Evolutionary conservation across 1,140 invertebrate species (phyloP).

Genomic region (Limonius californicus): DNA sequence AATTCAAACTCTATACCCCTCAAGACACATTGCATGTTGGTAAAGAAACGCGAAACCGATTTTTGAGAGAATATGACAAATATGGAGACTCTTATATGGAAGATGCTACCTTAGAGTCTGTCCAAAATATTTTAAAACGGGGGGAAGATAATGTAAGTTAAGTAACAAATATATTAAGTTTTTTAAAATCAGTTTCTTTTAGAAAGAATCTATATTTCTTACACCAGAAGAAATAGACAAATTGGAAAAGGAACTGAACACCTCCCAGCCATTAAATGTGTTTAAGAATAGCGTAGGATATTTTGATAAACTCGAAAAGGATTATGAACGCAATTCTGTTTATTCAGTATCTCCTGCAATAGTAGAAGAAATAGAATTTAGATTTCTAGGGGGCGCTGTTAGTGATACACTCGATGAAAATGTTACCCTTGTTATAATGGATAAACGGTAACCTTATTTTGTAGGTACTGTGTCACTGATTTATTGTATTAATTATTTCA

Average conservation of each 20-base stretch:
- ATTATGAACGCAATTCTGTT: constrained; percentile 31
- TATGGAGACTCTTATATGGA: constrained; percentile 67
- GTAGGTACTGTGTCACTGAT: background rate
- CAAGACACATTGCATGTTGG: constrained; percentile 51
- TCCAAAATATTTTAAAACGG: constrained; percentile 40
- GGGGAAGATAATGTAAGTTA: constrained; percentile 22
- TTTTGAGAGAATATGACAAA: constrained; percentile 58
- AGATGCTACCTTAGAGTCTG: constrained; percentile 46
- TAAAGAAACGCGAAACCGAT: constrained; percentile 47
- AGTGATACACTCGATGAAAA: constrained; percentile 18
- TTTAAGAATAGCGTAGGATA: constrained; percentile 36
- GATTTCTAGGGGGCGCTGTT: constrained; percentile 48
- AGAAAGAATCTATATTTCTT: constrained; percentile 21
- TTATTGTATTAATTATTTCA: background rate
- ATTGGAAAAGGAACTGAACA: constrained; percentile 27
- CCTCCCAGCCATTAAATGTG: constrained; percentile 23
- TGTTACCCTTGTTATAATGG: constrained; percentile 29
- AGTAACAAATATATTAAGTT: constrained; percentile 15
- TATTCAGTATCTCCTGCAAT: constrained; percentile 37
- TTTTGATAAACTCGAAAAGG: constrained; percentile 42
- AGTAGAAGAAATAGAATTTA: constrained; percentile 38
- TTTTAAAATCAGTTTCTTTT: constrained; percentile 19
- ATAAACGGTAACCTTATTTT: constrained; percentile 9
- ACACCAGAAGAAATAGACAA: constrained; percentile 27
- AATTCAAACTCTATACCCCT: constrained; percentile 46